These are phyloP conservation scores for Drosophila tripunctata DNA, from an alignment of 2,888 invertebrate species.

Conservation along the genomic window DNA sequence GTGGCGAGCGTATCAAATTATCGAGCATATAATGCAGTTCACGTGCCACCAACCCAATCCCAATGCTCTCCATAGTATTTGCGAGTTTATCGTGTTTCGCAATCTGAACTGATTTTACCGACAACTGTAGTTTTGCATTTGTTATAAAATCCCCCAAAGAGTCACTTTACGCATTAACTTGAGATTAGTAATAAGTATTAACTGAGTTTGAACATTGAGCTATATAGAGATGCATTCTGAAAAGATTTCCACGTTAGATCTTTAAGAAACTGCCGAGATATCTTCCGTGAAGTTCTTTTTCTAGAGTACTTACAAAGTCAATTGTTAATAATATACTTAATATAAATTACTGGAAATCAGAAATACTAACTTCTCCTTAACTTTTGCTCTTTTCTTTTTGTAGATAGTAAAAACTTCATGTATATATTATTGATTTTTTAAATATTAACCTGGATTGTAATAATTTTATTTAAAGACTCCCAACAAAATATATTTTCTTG, in stretches of 20 bases:
- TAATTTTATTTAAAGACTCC: not conserved
- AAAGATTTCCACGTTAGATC: too few relatives aligned
- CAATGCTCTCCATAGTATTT: slow-evolving; percentile 29
- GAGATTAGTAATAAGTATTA: slow-evolving; percentile 19
- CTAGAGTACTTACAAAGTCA: too few relatives aligned
- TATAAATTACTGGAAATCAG: too few relatives aligned
- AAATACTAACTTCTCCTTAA: not conserved
- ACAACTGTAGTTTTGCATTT: slow-evolving; percentile 41
- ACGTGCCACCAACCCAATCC: slow-evolving; percentile 54
- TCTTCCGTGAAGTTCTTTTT: too few relatives aligned
- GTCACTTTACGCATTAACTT: slow-evolving; percentile 4
- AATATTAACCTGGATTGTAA: not conserved
- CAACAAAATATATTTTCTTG: not conserved
- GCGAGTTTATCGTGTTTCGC: slow-evolving; percentile 11
- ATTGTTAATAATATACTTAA: too few relatives aligned
- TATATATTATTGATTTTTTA: not conserved
- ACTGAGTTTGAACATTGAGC: not conserved
- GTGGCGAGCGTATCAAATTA: slow-evolving; percentile 71
- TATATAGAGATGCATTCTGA: not conserved
- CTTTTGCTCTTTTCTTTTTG: too few relatives aligned
- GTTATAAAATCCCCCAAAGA: slow-evolving; percentile 3
- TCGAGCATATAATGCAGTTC: slow-evolving; percentile 72
- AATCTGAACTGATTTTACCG: slow-evolving; percentile 28
- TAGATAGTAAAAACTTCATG: too few relatives aligned
- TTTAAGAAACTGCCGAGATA: too few relatives aligned